phyloP scores from a whole-genome alignment of 2,113 vertebrate genomes.

The Sminthopsis crassicaudata region DNA sequence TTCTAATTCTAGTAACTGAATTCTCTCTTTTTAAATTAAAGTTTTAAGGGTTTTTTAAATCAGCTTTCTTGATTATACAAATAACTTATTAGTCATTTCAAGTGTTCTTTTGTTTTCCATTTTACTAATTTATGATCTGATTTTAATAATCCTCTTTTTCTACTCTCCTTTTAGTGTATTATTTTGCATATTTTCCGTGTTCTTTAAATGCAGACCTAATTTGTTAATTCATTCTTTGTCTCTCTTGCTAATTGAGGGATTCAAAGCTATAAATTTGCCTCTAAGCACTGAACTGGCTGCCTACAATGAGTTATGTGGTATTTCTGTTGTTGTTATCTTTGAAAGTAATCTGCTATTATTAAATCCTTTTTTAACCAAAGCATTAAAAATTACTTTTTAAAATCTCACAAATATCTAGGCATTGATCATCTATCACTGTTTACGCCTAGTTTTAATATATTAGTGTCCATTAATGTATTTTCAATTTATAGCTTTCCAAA shows the following conservation, averaged over 20 bases:
- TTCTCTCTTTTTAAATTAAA: neutral
- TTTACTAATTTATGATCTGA: neutral
- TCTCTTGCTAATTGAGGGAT: neutral
- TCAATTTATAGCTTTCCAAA: neutral
- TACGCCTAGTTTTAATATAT: neutral
- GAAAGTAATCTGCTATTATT: neutral
- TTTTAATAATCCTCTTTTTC: neutral
- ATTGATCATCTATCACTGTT: neutral
- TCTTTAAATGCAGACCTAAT: neutral
- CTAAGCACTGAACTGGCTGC: neutral
- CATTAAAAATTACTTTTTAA: neutral
- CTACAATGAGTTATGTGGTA: neutral
- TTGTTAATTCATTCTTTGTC: neutral
- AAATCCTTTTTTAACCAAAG: neutral
- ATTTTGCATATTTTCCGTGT: neutral
- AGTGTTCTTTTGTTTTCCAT: neutral
- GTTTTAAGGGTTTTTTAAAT: neutral
- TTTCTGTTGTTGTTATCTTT: neutral
- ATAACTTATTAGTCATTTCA: neutral
- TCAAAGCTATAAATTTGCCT: neutral
- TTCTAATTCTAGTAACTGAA: neutral
- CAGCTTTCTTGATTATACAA: neutral
- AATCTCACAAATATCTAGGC: neutral
- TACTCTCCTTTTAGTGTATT: neutral
- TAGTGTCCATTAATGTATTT: neutral